Conservation (phyloP, 2,113 vertebrate genomes). For the Fulica atra region DNA sequence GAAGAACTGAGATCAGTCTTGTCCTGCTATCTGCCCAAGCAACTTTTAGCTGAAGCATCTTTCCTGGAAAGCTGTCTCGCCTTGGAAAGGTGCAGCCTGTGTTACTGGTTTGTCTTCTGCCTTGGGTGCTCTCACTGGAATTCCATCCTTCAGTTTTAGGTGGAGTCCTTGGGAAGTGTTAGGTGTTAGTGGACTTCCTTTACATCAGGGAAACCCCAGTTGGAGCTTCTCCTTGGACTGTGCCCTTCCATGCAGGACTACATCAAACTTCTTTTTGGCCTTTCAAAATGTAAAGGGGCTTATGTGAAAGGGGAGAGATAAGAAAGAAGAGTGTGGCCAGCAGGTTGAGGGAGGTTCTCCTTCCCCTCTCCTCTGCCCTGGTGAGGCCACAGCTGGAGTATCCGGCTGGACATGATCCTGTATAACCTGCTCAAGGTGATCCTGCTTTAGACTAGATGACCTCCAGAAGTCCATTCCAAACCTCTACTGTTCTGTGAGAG, state of each 20-base stretch:
- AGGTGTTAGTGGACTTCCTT: not conserved
- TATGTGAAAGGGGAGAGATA: not conserved
- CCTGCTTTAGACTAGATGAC: too few species aligned
- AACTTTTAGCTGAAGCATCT: not conserved
- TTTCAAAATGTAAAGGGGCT: not conserved
- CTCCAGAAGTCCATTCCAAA: too few species aligned
- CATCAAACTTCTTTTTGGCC: not conserved
- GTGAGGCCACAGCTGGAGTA: too few species aligned
- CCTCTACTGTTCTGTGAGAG: not conserved
- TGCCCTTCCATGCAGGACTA: not conserved
- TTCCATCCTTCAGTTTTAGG: not conserved
- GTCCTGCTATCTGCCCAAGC: not conserved
- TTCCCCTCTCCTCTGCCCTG: too few species aligned
- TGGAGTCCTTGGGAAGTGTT: not conserved
- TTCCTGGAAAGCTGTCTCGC: not conserved
- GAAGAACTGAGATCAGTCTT: not conserved
- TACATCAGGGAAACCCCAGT: not conserved
- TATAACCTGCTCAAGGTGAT: too few species aligned
- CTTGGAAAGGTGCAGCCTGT: not conserved
- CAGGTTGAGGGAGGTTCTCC: too few species aligned
- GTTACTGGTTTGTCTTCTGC: not conserved
- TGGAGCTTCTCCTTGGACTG: not conserved
- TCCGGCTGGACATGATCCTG: too few species aligned
- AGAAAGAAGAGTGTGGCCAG: too few species aligned
- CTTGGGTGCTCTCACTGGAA: not conserved